Conservation (phyloP, 2,797 vertebrate species). For the Pteronotus mesoamericanus region DNA sequence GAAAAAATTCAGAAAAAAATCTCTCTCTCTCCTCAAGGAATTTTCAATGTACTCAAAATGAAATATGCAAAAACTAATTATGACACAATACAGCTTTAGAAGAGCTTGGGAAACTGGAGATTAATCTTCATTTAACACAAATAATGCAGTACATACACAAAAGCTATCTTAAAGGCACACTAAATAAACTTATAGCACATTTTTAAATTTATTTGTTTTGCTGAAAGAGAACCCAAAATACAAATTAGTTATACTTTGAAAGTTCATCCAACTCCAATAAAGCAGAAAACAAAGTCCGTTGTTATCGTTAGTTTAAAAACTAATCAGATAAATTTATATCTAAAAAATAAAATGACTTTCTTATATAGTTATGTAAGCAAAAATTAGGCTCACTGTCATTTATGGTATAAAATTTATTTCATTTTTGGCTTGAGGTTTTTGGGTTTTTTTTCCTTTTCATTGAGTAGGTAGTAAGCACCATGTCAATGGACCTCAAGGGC, state of each 20-base stretch:
- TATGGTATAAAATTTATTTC: not conserved
- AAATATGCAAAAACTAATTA: slow-evolving; percentile 29
- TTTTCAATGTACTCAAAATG: not conserved
- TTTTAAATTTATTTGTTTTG: not conserved
- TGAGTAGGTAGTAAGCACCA: not conserved
- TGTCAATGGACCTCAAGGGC: not conserved
- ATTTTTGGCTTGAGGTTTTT: not conserved
- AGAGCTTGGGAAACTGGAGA: not conserved
- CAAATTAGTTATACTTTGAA: slow-evolving; percentile 38
- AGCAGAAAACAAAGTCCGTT: not conserved
- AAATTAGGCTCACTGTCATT: not conserved
- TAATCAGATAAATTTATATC: not conserved
- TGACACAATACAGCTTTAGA: not conserved
- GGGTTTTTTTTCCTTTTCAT: not conserved
- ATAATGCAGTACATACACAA: not conserved
- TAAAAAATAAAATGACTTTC: not conserved
- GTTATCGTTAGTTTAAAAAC: not conserved
- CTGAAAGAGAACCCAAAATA: not conserved
- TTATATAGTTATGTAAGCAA: not conserved
- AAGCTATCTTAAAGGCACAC: not conserved
- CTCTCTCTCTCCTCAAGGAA: not conserved
- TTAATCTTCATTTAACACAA: slow-evolving; percentile 23
- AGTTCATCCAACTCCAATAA: not conserved
- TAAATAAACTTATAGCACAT: not conserved
- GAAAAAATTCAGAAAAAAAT: not conserved